A percentile compares a stretch with the other conserved stretches of the same genome.
Evolutionary conservation across 2,113 vertebrate genomes (phyloP).

Genomic region (Mobula birostris): DNA sequence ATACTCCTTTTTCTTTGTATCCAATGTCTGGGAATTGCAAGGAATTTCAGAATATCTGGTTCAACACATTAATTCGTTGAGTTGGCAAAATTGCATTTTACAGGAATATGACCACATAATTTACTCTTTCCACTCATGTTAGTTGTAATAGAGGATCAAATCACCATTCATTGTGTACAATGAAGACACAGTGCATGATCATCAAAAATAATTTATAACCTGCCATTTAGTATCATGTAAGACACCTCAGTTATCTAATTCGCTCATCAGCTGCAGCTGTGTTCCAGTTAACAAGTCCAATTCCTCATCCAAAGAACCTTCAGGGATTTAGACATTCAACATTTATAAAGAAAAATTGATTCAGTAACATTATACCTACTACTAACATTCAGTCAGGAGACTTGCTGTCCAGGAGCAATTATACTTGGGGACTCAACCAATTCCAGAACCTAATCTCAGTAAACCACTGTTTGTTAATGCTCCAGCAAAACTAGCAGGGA

Average conservation of each 20-base stretch:
- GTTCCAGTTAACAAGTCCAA: not conserved
- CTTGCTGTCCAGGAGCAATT: no score
- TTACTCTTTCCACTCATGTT: not conserved
- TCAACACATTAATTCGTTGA: not conserved
- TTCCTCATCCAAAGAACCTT: not conserved
- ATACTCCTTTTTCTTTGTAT: not conserved
- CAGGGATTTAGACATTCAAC: not conserved
- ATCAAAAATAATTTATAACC: not conserved
- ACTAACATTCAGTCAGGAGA: no score
- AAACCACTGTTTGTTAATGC: no score
- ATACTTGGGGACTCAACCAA: no score
- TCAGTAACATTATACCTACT: not conserved
- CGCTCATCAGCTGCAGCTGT: not conserved
- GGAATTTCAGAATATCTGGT: not conserved
- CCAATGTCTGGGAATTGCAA: not conserved
- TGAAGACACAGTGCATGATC: not conserved
- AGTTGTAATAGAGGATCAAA: not conserved
- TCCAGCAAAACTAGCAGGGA: no score
- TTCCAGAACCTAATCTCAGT: no score
- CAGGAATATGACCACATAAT: not conserved
- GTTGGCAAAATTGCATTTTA: not conserved
- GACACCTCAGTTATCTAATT: not conserved
- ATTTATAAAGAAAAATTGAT: not conserved
- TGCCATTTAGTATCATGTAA: not conserved
- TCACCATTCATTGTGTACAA: not conserved